Percentiles rank a stretch among this genome's conserved stretches.
These are phyloP conservation scores for Eupleurogrammus muticus DNA, from an alignment of 2,797 vertebrate genomes.

Conservation along the genomic window DNA sequence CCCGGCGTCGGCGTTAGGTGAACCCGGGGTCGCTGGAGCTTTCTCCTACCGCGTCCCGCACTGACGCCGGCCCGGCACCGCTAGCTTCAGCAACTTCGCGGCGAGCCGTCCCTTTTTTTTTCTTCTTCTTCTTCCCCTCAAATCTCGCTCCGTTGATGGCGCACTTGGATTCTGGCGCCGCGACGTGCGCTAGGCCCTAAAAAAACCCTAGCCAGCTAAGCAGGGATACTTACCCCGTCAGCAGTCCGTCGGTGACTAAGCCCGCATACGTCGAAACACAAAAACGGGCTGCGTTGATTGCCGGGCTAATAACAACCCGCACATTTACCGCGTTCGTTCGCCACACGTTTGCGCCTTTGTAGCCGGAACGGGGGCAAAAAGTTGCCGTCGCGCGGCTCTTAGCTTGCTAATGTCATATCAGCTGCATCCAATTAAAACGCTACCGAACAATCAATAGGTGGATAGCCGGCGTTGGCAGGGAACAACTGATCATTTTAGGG, in stretches of 20 bases:
- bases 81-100: constrained; percentile 42
- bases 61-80: constrained; percentile 4
- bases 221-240: constrained; percentile 67
- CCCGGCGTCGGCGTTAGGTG: constrained; percentile 22
- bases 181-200: constrained; percentile 77
- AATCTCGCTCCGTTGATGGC: constrained; percentile 61
- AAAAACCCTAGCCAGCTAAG: constrained; percentile 73
- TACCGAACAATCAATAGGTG: background rate
- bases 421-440: background rate
- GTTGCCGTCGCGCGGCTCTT: constrained; percentile 21
- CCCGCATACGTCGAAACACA: constrained; percentile 58
- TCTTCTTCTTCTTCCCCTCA: no score
- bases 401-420: constrained; percentile 18
- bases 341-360: constrained; percentile 1
- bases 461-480: background rate
- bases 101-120: constrained; percentile 26
- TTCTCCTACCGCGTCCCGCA: constrained; percentile 3
- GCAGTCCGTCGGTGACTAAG: constrained; percentile 72
- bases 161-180: constrained; percentile 74
- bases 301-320: constrained; percentile 11
- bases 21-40: constrained; percentile 22
- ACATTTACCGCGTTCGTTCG: background rate
- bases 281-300: constrained; percentile 43
- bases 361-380: constrained; percentile 20
- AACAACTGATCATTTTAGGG: background rate